These are phyloP conservation scores for Hyles euphorbiae DNA, from an alignment of 1,140 invertebrate species.

Conservation along the genomic window DNA sequence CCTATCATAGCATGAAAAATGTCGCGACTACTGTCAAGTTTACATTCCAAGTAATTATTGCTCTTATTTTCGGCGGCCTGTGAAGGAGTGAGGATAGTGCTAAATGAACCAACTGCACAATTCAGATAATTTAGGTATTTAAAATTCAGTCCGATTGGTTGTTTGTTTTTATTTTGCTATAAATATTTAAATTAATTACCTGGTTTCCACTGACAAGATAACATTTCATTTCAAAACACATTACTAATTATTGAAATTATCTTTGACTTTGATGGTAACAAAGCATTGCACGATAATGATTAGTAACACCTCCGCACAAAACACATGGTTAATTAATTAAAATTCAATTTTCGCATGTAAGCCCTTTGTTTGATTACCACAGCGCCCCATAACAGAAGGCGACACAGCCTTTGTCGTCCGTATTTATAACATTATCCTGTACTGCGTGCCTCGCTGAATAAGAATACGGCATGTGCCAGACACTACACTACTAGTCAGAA, in stretches of 20 bases:
- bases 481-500: not conserved
- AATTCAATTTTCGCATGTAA: conserved; percentile 4
- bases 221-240: too few relatives aligned
- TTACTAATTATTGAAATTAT: conserved; percentile 3
- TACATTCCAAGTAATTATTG: too few relatives aligned
- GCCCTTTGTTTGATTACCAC: not conserved
- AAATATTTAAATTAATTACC: too few relatives aligned
- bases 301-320: conserved; percentile 1
- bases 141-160: too few relatives aligned
- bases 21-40: too few relatives aligned
- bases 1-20: too few relatives aligned
- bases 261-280: conserved; percentile 14
- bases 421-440: conserved; percentile 5
- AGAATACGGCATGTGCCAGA: not conserved
- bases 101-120: too few relatives aligned
- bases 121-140: too few relatives aligned
- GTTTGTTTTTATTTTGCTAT: too few relatives aligned
- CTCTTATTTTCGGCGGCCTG: too few relatives aligned
- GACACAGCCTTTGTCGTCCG: conserved; percentile 1
- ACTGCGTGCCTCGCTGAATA: not conserved
- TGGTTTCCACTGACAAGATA: too few relatives aligned
- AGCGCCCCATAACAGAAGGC: conserved; percentile 1
- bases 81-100: too few relatives aligned
- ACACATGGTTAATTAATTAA: not conserved
- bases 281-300: conserved; percentile 9